These are phyloP conservation scores for Centrocercus urophasianus DNA, from an alignment of 2,113 vertebrate species.

Conservation along the genomic window DNA sequence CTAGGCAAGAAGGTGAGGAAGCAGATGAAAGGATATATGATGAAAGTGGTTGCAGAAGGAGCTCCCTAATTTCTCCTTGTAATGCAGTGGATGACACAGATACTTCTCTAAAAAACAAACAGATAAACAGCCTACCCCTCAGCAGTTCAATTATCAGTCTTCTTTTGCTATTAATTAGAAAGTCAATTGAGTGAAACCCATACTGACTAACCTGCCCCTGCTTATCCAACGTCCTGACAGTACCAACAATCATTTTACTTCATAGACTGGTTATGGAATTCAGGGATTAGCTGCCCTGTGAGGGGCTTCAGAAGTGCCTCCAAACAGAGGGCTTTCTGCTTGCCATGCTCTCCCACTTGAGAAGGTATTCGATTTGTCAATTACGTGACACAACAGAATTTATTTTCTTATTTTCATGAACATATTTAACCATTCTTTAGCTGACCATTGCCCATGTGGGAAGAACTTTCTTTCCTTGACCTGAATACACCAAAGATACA, in stretches of 20 bases:
- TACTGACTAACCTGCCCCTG: not conserved
- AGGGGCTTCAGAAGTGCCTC: not conserved
- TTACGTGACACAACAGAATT: not conserved
- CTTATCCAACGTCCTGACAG: not conserved
- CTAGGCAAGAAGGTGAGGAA: not conserved
- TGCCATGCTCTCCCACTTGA: not conserved
- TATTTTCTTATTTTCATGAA: not conserved
- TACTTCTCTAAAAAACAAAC: not conserved
- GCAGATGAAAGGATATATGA: not conserved
- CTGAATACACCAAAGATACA: not conserved
- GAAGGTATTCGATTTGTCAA: not conserved
- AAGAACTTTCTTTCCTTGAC: not conserved
- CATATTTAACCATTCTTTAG: not conserved
- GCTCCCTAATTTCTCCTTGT: not conserved
- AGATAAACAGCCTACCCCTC: not conserved
- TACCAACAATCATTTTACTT: not conserved
- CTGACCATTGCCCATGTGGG: not conserved
- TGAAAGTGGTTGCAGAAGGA: not conserved
- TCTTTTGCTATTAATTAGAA: not conserved
- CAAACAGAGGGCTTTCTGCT: not conserved
- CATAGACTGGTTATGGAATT: not conserved
- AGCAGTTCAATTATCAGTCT: not conserved
- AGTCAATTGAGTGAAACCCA: not conserved
- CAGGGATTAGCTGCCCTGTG: not conserved
- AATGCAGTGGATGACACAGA: not conserved